Conservation (phyloP, 2,113 vertebrate species). For the Ophthalmolycus amberensis region DNA sequence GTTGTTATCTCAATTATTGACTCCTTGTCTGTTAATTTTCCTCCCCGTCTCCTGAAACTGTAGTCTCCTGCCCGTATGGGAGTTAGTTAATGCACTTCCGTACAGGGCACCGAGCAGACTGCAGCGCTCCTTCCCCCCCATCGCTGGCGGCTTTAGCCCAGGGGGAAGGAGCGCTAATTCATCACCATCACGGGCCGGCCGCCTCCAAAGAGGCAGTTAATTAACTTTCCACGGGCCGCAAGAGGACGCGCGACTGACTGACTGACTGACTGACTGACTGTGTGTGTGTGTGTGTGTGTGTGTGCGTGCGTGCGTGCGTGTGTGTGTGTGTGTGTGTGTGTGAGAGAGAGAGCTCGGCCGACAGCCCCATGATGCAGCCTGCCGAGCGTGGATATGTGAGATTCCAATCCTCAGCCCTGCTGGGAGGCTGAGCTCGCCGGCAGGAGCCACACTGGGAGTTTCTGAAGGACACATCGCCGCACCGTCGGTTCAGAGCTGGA, state of each 20-base stretch:
- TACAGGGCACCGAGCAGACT: background rate
- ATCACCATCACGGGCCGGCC: conserved; percentile 72
- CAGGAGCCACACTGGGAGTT: conserved; percentile 22
- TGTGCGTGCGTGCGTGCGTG: too few relatives aligned
- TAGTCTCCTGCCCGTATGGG: background rate
- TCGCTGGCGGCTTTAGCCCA: too few relatives aligned
- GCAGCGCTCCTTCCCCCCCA: background rate
- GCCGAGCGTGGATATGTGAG: conserved; percentile 38
- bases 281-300: conserved; percentile 5
- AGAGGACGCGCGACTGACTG: conserved; percentile 35
- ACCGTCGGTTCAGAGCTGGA: conserved; percentile 18
- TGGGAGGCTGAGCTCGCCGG: background rate
- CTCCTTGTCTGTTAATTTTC: conserved; percentile 19
- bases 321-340: too few relatives aligned
- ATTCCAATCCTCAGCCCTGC: conserved; percentile 6
- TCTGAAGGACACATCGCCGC: conserved; percentile 26
- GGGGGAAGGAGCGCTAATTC: conserved; percentile 68
- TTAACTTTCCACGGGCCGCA: conserved; percentile 74
- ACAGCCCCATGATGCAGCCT: conserved; percentile 45
- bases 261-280: background rate
- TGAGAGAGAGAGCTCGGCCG: conserved; percentile 4
- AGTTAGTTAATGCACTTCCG: conserved; percentile 27
- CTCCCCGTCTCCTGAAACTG: background rate
- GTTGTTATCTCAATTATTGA: conserved; percentile 39
- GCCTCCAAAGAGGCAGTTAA: conserved; percentile 74